Base-by-base conservation (phyloP, 2,113 vertebrate genomes). In the Nipponia nippon region DNA sequence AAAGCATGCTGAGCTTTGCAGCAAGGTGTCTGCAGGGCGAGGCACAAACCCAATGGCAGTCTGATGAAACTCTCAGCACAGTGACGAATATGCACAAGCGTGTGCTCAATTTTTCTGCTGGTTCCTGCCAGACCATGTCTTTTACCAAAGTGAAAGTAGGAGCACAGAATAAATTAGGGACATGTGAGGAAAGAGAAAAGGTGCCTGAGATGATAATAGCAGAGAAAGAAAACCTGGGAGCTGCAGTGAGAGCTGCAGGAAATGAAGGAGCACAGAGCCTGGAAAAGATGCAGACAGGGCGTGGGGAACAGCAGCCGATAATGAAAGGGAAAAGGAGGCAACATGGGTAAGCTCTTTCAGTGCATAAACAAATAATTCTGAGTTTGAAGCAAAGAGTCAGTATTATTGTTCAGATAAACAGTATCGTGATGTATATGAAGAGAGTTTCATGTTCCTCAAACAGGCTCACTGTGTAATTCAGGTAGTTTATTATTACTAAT, bases 401-500 rank as follows among this genome's bases (percentile, higher is more conserved):
- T 23, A 10, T 22, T 40, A 38, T 27, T 59, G 11, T 44, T 56
- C 30, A 62, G 30, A 70, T 38, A 20, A 50, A 73, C 5, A 20
- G 4, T 7, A 55, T 14, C 0, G 0, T 36, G 26, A 22, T 30
- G 10, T 27, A 12, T 8, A 19, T 22, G 65, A 30, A 59, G 10
- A 83, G 21, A 86, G 14, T n/a, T 4, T 80, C 17, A 65, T 32
- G 15, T 32, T 63, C 36, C 14, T 66, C 70, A 44, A 75, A 66
- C 3, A 52, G 32, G 32, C 2, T 42, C 66, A 29, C 20, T n/a
- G 2, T 29, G 15, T 46, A 40, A 65, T 66, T 58, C 44, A 53
- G 5, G 27, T 1, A 47, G 7, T 59, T 73, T 86, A 9, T 36
- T 42, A 50, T 40, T 50, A 30, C 8, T 50, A 62, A 50, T 3